phyloP scores from a whole-genome alignment of 2,797 vertebrate species.

The Sebastes oblongus region DNA sequence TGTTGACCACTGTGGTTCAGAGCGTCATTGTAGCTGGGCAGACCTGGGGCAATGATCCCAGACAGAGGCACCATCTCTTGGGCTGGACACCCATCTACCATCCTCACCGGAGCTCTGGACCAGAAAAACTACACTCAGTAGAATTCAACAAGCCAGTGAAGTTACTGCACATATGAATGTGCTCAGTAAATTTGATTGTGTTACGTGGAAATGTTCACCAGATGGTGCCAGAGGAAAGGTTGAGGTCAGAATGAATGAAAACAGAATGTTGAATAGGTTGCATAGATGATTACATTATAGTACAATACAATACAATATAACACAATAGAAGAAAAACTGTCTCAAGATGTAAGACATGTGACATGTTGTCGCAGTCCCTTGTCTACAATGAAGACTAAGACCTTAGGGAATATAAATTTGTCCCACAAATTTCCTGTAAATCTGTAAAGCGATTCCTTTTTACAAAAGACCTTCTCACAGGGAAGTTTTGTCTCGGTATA shows the following conservation, averaged over 20 bases:
- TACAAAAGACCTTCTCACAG: too few relatives aligned
- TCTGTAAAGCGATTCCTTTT: too few relatives aligned
- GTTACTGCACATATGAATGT: too few relatives aligned
- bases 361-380: not conserved
- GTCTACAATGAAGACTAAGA: not conserved
- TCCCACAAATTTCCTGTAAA: too few relatives aligned
- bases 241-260: not conserved
- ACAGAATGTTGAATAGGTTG: not conserved
- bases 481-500: too few relatives aligned
- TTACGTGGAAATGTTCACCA: not conserved
- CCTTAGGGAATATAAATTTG: not conserved
- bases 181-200: not conserved
- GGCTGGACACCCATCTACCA: constrained; percentile 59
- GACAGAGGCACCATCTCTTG: constrained; percentile 71
- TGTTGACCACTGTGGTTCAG: constrained; percentile 74
- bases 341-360: not conserved
- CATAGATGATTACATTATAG: not conserved
- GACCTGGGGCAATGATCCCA: constrained; percentile 52
- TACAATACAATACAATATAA: not conserved
- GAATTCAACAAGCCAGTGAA: not conserved
- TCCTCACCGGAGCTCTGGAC: constrained; percentile 74
- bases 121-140: not conserved
- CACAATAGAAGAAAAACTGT: not conserved
- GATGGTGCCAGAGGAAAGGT: not conserved
- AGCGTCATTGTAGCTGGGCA: constrained; percentile 81